Conservation (phyloP, 2,797 vertebrate genomes). For the Phataginus tricuspis region DNA sequence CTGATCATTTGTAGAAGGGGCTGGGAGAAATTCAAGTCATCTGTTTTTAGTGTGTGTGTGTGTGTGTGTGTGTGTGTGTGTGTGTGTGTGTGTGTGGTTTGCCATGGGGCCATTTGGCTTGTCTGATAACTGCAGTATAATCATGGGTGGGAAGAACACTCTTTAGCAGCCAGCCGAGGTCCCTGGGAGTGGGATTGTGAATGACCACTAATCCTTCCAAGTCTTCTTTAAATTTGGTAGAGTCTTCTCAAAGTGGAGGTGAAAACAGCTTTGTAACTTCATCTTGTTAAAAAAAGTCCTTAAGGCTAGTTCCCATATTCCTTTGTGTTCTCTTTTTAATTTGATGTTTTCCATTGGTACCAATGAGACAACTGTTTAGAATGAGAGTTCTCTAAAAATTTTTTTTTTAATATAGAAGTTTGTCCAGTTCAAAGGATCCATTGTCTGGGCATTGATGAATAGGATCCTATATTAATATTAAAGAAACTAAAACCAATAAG, state of each 20-base stretch:
- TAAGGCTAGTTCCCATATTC: not conserved
- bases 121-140: not conserved
- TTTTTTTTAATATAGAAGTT: not conserved
- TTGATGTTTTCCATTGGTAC: not conserved
- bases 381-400: not conserved
- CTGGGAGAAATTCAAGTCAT: not conserved
- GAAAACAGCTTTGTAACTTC: not conserved
- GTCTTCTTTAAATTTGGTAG: not conserved
- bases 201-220: not conserved
- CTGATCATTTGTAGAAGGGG: not conserved
- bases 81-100: too few relatives aligned
- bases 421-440: not conserved
- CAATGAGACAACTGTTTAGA: not conserved
- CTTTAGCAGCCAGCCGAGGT: not conserved
- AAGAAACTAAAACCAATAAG: not conserved
- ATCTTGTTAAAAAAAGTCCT: not conserved
- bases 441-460: not conserved
- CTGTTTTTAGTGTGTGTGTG: not conserved
- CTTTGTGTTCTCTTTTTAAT: not conserved
- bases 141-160: not conserved
- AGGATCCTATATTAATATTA: not conserved
- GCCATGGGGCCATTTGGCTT: not conserved
- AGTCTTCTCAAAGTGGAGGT: not conserved
- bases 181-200: not conserved
- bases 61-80: too few relatives aligned